Conservation (phyloP, 2,888 invertebrate species). For the Leucozona laternaria region DNA sequence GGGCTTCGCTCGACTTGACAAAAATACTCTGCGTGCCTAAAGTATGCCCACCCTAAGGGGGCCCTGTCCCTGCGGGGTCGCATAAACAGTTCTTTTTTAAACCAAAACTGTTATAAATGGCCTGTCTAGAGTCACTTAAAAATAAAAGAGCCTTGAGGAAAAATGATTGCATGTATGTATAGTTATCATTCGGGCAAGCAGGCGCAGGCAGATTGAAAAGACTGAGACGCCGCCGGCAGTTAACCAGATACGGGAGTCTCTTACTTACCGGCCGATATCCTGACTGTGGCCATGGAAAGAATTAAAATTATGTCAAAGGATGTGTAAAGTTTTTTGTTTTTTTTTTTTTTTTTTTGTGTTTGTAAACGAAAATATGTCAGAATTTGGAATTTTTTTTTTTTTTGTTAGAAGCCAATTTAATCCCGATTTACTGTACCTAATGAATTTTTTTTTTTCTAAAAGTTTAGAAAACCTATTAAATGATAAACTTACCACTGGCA, state of each 20-base stretch:
- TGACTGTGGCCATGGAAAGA: constrained; percentile 68
- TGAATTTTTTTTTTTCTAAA: background rate
- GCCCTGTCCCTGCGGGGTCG: too few species aligned
- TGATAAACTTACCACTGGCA: constrained; percentile 87
- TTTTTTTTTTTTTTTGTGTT: constrained; percentile 12
- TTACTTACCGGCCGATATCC: constrained; percentile 76
- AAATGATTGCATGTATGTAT: constrained; percentile 1
- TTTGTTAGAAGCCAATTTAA: constrained; percentile 50
- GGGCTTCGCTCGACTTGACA: too few species aligned
- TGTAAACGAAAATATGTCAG: constrained; percentile 10
- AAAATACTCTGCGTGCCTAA: too few species aligned
- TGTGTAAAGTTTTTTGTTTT: constrained; percentile 24
- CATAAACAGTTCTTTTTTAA: too few species aligned
- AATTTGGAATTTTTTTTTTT: constrained; percentile 27
- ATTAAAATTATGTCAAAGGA: constrained; percentile 66
- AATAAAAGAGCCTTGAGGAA: background rate
- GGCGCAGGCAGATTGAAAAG: constrained; percentile 65
- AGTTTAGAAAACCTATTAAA: background rate
- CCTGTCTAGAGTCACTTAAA: too few species aligned
- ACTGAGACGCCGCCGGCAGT: constrained; percentile 48
- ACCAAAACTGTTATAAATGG: too few species aligned
- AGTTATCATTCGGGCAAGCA: constrained; percentile 51
- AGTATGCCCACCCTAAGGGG: too few species aligned
- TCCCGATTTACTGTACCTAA: constrained; percentile 1
- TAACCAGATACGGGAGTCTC: constrained; percentile 33